Conservation (phyloP, 2,888 invertebrate species). For the Galeopsomyia nigrocyanea region DNA sequence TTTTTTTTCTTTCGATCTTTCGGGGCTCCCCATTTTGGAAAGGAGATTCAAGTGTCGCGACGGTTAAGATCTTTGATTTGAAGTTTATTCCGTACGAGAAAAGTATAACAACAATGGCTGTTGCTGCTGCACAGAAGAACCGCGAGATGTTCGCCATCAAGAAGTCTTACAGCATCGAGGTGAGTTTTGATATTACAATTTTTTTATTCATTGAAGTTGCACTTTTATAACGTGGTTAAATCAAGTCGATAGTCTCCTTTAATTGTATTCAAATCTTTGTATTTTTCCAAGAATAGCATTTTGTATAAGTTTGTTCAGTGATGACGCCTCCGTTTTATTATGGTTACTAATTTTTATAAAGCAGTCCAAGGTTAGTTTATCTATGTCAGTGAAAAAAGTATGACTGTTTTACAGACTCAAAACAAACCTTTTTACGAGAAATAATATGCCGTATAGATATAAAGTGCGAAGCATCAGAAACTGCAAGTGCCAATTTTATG, state of each 20-base stretch:
- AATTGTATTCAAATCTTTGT: too few relatives aligned
- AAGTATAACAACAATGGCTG: constrained; percentile 80
- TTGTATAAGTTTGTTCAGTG: too few relatives aligned
- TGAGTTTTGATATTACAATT: constrained; percentile 70
- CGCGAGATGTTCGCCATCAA: constrained; percentile 97
- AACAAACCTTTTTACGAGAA: too few relatives aligned
- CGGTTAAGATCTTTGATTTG: constrained; percentile 17
- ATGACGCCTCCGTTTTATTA: not conserved
- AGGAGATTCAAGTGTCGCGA: constrained; percentile 21
- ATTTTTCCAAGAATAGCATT: too few relatives aligned
- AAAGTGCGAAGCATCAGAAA: too few relatives aligned
- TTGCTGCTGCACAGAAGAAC: constrained; percentile 93
- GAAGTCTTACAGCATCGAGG: constrained; percentile 97
- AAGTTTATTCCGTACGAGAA: constrained; percentile 10
- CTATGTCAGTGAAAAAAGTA: not conserved
- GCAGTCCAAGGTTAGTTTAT: not conserved
- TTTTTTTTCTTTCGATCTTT: constrained; percentile 5
- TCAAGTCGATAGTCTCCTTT: too few relatives aligned
- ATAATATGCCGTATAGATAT: too few relatives aligned
- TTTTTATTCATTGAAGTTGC: not conserved
- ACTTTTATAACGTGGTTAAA: not conserved
- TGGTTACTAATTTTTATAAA: not conserved
- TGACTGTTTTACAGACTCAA: too few relatives aligned
- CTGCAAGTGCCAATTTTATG: too few relatives aligned
- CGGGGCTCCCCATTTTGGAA: constrained; percentile 11